phyloP scores from a whole-genome alignment of 2,113 vertebrate species.

The Ranitomeya imitator region DNA sequence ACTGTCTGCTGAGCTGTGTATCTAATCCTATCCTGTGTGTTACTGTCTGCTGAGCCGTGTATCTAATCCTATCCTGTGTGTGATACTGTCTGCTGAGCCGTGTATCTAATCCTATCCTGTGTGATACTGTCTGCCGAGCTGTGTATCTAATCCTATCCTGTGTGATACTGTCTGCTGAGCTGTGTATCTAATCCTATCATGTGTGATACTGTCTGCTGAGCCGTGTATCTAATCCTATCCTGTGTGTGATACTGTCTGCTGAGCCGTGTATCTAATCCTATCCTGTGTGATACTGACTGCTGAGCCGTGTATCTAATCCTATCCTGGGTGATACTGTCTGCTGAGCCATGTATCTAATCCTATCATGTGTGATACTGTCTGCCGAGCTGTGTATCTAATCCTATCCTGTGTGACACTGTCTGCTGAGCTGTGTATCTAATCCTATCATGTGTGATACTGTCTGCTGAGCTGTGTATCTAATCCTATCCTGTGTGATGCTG shows the following conservation, averaged over 20 bases:
- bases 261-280: slow-evolving; percentile 1
- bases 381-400: slow-evolving; percentile 7
- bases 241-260: neutral
- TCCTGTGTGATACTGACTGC: neutral
- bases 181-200: neutral
- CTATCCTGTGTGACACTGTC: neutral
- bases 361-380: neutral
- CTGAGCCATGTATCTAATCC: neutral
- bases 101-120: too few species aligned
- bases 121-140: too few species aligned
- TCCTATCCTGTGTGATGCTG: neutral
- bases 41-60: neutral
- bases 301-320: slow-evolving; percentile 3
- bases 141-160: too few species aligned
- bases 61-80: neutral
- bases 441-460: neutral
- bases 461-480: neutral
- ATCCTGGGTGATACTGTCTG: neutral
- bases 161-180: neutral
- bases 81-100: too few species aligned
- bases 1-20: neutral
- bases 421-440: slow-evolving; percentile 1
- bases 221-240: neutral
- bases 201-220: neutral
- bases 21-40: slow-evolving; percentile 4